Evolutionary conservation across 2,888 invertebrate species (phyloP).

Genomic region (Aspidiotus destructor): DNA sequence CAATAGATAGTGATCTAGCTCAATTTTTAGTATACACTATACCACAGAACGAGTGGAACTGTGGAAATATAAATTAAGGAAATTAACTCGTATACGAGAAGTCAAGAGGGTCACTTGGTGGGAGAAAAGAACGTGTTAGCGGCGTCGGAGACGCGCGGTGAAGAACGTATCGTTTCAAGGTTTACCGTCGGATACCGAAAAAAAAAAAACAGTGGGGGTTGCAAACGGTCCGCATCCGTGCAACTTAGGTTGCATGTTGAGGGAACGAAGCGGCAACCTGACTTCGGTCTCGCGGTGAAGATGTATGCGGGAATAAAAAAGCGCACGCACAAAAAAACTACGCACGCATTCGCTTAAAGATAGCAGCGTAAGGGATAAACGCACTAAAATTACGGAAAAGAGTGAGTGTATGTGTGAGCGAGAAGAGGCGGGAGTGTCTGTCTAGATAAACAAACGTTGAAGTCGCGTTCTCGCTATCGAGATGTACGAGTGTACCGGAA

Average conservation of each 20-base stretch:
- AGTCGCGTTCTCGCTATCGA: no score
- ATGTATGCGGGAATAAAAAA: conserved; percentile 13
- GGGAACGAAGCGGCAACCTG: conserved; percentile 25
- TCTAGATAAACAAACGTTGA: no score
- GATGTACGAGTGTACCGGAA: no score
- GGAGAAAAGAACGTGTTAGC: neutral
- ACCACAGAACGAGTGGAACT: neutral
- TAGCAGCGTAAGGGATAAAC: conserved; percentile 25
- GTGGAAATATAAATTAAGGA: conserved; percentile 19
- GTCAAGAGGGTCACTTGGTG: conserved; percentile 16
- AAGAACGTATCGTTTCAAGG: conserved; percentile 23
- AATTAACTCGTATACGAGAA: conserved; percentile 19
- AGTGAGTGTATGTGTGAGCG: neutral
- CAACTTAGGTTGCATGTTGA: conserved; percentile 26
- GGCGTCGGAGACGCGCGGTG: conserved; percentile 5
- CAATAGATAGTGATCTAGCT: conserved; percentile 6
- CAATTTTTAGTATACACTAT: neutral
- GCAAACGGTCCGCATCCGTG: conserved; percentile 27
- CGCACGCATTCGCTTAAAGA: conserved; percentile 27
- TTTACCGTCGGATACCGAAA: conserved; percentile 1
- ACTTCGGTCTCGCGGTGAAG: neutral
- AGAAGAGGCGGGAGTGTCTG: neutral
- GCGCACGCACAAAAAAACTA: conserved; percentile 23
- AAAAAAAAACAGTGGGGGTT: conserved; percentile 21
- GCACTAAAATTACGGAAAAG: conserved; percentile 17